phyloP scores from a whole-genome alignment of 2,888 invertebrate genomes.

The Campoletis raptor region DNA sequence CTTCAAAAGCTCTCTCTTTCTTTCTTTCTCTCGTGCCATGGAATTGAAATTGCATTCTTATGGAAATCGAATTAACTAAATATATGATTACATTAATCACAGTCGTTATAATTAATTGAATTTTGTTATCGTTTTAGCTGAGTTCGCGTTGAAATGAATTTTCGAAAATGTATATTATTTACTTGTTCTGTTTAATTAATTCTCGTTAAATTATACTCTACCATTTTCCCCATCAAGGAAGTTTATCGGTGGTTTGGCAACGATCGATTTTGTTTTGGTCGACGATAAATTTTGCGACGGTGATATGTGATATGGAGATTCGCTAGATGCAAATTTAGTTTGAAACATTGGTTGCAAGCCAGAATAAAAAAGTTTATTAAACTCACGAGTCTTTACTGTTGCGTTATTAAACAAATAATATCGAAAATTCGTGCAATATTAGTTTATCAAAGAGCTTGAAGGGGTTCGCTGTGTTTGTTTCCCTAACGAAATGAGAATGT shows the following conservation, averaged over 20 bases:
- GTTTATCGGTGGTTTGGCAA: not conserved
- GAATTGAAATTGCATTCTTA: not conserved
- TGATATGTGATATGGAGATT: not conserved
- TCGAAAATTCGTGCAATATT: constrained; percentile 3
- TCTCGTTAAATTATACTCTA: not conserved
- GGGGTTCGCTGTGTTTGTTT: not conserved
- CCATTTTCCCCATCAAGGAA: not conserved
- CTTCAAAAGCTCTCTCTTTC: not conserved
- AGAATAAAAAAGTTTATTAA: not conserved
- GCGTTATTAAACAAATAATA: not conserved
- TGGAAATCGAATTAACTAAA: not conserved
- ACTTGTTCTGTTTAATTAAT: not conserved
- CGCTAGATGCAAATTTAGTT: not conserved
- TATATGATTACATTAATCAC: not conserved
- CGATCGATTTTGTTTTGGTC: not conserved
- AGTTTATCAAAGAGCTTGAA: not conserved
- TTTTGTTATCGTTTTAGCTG: not conserved
- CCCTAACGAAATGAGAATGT: constrained; percentile 26
- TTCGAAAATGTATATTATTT: not conserved
- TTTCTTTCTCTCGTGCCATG: not conserved
- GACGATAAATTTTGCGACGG: not conserved
- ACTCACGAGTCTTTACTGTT: not conserved
- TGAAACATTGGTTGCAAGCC: not conserved
- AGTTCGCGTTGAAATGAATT: not conserved
- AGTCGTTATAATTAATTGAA: not conserved